Conservation (phyloP, 1,140 invertebrate species). For the Zaprionus africanus region DNA sequence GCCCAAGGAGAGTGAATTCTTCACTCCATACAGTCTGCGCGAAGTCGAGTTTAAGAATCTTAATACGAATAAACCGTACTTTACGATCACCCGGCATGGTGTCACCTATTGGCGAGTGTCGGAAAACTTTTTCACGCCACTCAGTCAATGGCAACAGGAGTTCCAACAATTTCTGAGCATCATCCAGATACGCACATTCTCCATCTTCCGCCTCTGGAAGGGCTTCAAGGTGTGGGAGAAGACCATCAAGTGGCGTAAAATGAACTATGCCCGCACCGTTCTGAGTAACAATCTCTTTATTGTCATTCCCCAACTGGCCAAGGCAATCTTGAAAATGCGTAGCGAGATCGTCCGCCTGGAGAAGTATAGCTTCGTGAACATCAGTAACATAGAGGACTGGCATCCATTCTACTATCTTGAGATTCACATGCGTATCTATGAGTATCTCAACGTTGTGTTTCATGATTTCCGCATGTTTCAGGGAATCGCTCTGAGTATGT, state of each 20-base stretch:
- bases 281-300: conserved; percentile 90
- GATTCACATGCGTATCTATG: conserved; percentile 86
- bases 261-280: conserved; percentile 86
- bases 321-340: conserved; percentile 89
- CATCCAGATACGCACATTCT: conserved; percentile 89
- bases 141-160: conserved; percentile 89
- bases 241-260: conserved; percentile 89
- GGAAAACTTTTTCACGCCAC: conserved; percentile 89
- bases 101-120: conserved; percentile 88
- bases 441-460: conserved; percentile 56
- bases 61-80: conserved; percentile 86
- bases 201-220: conserved; percentile 91
- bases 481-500: conserved; percentile 66
- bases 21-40: conserved; percentile 88
- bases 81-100: conserved; percentile 89
- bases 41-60: conserved; percentile 88
- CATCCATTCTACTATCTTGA: conserved; percentile 89
- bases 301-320: conserved; percentile 89
- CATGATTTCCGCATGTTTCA: conserved; percentile 66
- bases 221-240: conserved; percentile 92
- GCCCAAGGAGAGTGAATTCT: conserved; percentile 88
- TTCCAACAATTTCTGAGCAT: conserved; percentile 89
- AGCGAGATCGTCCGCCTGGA: conserved; percentile 89
- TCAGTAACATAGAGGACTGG: conserved; percentile 86
- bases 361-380: conserved; percentile 87